These are phyloP conservation scores for Paracentrotus lividus DNA, from an alignment of 53 echinoderm and acorn worm species.

Conservation along the genomic window DNA sequence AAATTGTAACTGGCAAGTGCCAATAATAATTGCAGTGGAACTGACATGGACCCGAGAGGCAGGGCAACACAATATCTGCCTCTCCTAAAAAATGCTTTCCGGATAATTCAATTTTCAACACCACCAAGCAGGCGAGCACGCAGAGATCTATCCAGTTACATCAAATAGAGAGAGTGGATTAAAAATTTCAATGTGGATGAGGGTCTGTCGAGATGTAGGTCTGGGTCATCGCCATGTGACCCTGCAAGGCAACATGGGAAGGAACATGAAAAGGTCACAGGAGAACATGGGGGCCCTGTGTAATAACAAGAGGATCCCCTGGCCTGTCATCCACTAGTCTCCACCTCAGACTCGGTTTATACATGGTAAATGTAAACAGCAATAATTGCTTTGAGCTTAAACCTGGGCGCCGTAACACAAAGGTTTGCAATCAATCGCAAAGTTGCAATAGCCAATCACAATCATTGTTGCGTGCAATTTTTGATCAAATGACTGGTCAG, in stretches of 20 bases:
- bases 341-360: background rate
- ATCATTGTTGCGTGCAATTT: too few relatives aligned
- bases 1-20: slow-evolving; percentile 44
- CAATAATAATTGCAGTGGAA: slow-evolving; percentile 9
- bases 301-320: background rate
- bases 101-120: slow-evolving; percentile 29
- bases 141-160: background rate
- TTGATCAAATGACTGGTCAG: too few relatives aligned
- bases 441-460: too few relatives aligned
- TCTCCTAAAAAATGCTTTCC: slow-evolving; percentile 28
- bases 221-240: slow-evolving; percentile 33
- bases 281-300: background rate
- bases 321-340: background rate
- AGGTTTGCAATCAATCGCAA: too few relatives aligned
- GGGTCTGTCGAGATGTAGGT: slow-evolving; percentile 14
- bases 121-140: slow-evolving; percentile 33
- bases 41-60: background rate
- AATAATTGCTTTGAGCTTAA: too few relatives aligned
- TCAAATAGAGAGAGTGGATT: slow-evolving; percentile 33
- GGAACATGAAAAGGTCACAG: slow-evolving; percentile 36
- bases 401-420: too few relatives aligned
- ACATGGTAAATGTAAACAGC: background rate
- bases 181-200: slow-evolving; percentile 8
- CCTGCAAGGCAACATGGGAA: slow-evolving; percentile 3
- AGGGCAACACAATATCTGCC: slow-evolving; percentile 27